Evolutionary conservation across 2,797 vertebrate species (phyloP).

Genomic region (Novumbra hubbsi): DNA sequence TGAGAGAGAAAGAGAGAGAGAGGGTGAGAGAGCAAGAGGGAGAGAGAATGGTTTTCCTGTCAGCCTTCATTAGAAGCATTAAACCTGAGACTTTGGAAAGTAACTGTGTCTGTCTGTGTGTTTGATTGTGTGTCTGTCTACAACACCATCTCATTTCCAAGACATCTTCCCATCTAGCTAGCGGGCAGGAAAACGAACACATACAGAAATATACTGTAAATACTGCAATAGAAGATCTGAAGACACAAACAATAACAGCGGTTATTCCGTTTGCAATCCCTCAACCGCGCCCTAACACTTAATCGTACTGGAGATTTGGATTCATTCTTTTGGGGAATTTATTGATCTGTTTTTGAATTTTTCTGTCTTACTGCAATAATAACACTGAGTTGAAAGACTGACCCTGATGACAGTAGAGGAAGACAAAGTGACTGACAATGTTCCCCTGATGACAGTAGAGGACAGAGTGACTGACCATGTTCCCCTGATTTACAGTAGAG

Average conservation of each 20-base stretch:
- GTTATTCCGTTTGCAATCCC: background rate
- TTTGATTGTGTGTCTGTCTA: too few species aligned
- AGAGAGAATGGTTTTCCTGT: background rate
- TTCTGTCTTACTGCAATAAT: too few species aligned
- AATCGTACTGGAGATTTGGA: too few species aligned
- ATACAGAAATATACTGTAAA: background rate
- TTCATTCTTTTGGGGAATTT: too few species aligned
- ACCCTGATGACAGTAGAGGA: too few species aligned
- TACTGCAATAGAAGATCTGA: background rate
- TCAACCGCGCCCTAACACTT: conserved; percentile 11
- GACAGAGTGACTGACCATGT: too few species aligned
- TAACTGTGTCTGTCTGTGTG: background rate
- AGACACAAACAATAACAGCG: background rate
- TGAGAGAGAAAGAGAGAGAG: too few species aligned
- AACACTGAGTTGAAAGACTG: too few species aligned
- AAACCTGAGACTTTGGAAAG: background rate
- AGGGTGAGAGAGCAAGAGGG: too few species aligned
- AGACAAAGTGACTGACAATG: too few species aligned
- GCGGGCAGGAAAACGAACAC: background rate
- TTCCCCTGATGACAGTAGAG: too few species aligned
- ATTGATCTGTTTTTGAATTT: background rate
- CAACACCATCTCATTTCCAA: background rate
- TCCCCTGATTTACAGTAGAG: too few species aligned
- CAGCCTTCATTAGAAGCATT: conserved; percentile 2
- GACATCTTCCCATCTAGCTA: background rate